Conservation (phyloP, 2,113 vertebrate species). For the Periophthalmus modestus region DNA sequence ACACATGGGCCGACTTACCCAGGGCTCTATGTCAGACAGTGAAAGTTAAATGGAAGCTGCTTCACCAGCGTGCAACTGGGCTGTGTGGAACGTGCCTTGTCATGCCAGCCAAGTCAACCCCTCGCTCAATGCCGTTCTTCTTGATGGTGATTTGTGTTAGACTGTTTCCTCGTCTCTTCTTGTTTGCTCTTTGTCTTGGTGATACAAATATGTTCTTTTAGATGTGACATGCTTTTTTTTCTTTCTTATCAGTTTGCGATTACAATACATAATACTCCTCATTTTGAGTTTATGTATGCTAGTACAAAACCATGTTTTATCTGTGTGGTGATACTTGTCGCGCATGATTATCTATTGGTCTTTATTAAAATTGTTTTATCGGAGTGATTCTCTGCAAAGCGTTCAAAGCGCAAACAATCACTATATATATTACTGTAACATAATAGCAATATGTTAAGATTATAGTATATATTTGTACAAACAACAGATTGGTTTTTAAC, state of each 20-base stretch:
- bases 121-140: slow-evolving; percentile 73
- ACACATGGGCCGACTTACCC: slow-evolving; percentile 99
- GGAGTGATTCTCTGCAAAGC: not conserved
- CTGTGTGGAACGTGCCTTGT: slow-evolving; percentile 82
- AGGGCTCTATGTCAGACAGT: slow-evolving; percentile 99
- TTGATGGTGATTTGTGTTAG: slow-evolving; percentile 64
- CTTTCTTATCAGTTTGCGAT: slow-evolving; percentile 57
- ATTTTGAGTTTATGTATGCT: slow-evolving; percentile 63
- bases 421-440: not conserved
- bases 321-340: slow-evolving; percentile 40
- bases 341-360: slow-evolving; percentile 49
- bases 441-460: not conserved
- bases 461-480: not conserved
- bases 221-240: slow-evolving; percentile 76
- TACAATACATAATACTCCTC: slow-evolving; percentile 61
- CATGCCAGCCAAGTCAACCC: slow-evolving; percentile 89
- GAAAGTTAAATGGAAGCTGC: slow-evolving; percentile 96
- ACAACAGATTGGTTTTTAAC: not conserved
- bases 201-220: slow-evolving; percentile 48
- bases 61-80: slow-evolving; percentile 78
- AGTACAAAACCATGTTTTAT: slow-evolving; percentile 36
- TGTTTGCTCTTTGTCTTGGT: slow-evolving; percentile 60
- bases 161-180: slow-evolving; percentile 65
- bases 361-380: slow-evolving; percentile 16
- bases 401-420: not conserved